Percentiles rank a stretch among this genome's conserved stretches.
Evolutionary conservation across 2,888 invertebrate species (phyloP).

Genomic region (Hypolimnas misippus): DNA sequence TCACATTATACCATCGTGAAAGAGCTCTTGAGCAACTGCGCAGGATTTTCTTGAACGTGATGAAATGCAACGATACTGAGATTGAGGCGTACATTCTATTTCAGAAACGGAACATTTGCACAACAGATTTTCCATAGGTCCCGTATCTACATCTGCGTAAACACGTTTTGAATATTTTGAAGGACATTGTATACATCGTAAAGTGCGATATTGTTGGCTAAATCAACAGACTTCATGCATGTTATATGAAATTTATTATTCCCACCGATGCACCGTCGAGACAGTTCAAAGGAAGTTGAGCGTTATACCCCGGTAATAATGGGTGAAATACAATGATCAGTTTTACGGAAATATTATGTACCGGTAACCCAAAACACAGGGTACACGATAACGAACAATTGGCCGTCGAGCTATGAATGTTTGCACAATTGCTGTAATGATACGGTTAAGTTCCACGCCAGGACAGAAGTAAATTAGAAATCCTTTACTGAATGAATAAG

Average conservation of each 20-base stretch:
- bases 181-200: constrained; percentile 6
- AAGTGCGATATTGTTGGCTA: constrained; percentile 2
- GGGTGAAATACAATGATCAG: neutral
- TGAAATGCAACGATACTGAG: neutral
- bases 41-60: neutral
- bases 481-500: no score
- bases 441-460: constrained; percentile 10
- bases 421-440: constrained; percentile 47
- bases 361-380: constrained; percentile 9
- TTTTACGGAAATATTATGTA: constrained; percentile 1
- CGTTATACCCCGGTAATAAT: neutral
- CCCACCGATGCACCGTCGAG: neutral
- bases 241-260: constrained; percentile 1
- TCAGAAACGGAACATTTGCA: neutral
- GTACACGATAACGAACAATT: constrained; percentile 48
- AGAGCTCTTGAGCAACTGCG: neutral
- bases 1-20: no score
- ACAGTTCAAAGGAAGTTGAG: neutral
- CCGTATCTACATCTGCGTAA: neutral
- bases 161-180: constrained; percentile 8
- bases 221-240: constrained; percentile 10
- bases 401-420: constrained; percentile 47
- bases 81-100: neutral
- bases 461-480: neutral
- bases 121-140: neutral